phyloP scores from a whole-genome alignment of 2,888 invertebrate species.

The Pachydiplax longipennis region DNA sequence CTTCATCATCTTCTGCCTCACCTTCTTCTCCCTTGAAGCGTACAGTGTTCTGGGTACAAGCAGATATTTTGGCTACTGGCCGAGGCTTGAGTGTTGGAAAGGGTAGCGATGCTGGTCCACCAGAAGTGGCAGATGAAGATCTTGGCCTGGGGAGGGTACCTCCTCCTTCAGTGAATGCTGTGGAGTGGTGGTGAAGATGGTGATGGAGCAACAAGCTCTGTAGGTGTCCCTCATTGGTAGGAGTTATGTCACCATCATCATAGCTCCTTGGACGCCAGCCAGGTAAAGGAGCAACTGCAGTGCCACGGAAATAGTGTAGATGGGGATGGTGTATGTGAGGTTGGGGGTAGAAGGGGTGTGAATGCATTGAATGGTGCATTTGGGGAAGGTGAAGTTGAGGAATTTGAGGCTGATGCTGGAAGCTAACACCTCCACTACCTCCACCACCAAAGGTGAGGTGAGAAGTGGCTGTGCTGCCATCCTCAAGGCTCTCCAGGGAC shows the following conservation, averaged over 20 bases:
- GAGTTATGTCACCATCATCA: conserved; percentile 90
- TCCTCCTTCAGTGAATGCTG: conserved; percentile 69
- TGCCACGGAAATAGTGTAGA: conserved; percentile 26
- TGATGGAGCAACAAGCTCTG: conserved; percentile 55
- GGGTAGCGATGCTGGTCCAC: conserved; percentile 87
- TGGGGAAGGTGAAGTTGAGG: conserved; percentile 54
- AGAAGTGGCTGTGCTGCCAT: conserved; percentile 64
- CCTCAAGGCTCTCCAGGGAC: conserved; percentile 84
- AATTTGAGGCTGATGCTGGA: conserved; percentile 50
- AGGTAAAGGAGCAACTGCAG: conserved; percentile 44
- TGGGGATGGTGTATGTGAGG: conserved; percentile 52
- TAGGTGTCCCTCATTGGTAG: conserved; percentile 73
- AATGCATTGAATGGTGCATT: conserved; percentile 69
- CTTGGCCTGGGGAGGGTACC: conserved; percentile 88
- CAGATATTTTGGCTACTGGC: conserved; percentile 77
- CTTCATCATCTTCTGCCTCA: not conserved
- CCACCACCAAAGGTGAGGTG: conserved; percentile 57
- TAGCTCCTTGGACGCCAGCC: conserved; percentile 76
- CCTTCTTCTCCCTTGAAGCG: conserved; percentile 28
- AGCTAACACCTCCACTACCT: conserved; percentile 64
- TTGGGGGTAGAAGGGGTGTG: conserved; percentile 66
- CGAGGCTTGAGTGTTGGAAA: conserved; percentile 81
- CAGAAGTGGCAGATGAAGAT: conserved; percentile 69
- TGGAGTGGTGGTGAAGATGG: conserved; percentile 53
- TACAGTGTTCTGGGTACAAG: conserved; percentile 53